A percentile compares a stretch with the other conserved stretches of the same genome.
These are phyloP conservation scores for Sphenodon punctatus DNA, from an alignment of 2,797 vertebrate species.

Conservation along the genomic window DNA sequence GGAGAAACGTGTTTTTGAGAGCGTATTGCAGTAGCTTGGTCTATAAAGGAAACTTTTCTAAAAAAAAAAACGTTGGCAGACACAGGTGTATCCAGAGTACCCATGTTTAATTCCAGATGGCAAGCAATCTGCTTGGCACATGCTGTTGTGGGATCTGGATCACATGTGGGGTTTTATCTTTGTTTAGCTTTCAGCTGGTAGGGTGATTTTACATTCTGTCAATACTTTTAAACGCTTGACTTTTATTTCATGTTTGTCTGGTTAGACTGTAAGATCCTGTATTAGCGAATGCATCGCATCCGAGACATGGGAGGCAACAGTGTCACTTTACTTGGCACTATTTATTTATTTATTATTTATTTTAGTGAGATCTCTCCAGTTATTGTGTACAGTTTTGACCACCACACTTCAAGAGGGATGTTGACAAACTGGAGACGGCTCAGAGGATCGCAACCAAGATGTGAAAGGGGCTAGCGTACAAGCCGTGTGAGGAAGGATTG, in stretches of 20 bases:
- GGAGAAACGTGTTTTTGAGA: neutral
- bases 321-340: too few relatives aligned
- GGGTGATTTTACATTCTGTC: neutral
- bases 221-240: neutral
- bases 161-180: accelerated
- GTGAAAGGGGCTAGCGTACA: too few relatives aligned
- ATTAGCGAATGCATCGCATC: too few relatives aligned
- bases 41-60: neutral
- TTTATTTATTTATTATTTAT: too few relatives aligned
- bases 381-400: too few relatives aligned
- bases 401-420: too few relatives aligned
- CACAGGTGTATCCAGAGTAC: neutral
- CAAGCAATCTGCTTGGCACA: too few relatives aligned
- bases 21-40: accelerated
- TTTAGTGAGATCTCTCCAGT: too few relatives aligned
- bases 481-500: too few relatives aligned
- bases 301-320: too few relatives aligned
- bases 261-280: neutral
- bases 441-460: too few relatives aligned
- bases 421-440: too few relatives aligned
- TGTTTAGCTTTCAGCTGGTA: neutral
- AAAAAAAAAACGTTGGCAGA: neutral
- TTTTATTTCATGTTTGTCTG: neutral
- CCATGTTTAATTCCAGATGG: neutral
- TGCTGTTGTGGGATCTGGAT: neutral